phyloP scores from a whole-genome alignment of 2,888 invertebrate species.

The Pseudeuparius sepicola region DNA sequence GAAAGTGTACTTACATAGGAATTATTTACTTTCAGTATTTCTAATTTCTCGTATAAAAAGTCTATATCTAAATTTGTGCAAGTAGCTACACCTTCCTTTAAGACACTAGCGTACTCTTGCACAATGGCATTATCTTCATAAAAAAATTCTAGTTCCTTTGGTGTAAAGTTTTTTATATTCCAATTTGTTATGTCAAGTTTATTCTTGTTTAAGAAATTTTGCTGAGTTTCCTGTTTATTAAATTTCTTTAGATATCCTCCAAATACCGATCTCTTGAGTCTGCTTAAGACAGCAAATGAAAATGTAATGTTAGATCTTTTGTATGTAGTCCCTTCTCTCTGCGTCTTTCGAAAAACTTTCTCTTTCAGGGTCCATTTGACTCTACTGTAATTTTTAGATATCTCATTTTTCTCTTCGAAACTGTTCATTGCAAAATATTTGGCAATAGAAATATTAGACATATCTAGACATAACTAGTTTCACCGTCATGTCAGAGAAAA shows the following conservation, averaged over 20 bases:
- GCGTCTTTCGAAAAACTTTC: constrained; percentile 15
- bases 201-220: constrained; percentile 25
- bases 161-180: constrained; percentile 24
- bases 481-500: no score
- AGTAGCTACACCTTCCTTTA: constrained; percentile 27
- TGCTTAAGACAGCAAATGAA: constrained; percentile 14
- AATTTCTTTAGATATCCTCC: constrained; percentile 30
- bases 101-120: constrained; percentile 23
- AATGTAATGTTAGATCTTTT: constrained; percentile 16
- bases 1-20: constrained; percentile 30
- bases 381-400: no score
- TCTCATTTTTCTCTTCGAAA: no score
- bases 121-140: constrained; percentile 26
- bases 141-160: constrained; percentile 22
- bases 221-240: constrained; percentile 28
- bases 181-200: constrained; percentile 29
- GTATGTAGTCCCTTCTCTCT: constrained; percentile 8
- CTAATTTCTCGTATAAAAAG: constrained; percentile 26
- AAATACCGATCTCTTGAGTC: constrained; percentile 25
- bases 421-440: no score
- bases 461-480: no score
- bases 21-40: constrained; percentile 26
- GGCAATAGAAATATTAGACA: no score
- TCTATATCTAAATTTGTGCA: constrained; percentile 26
- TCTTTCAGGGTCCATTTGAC: constrained; percentile 21